Evolutionary conservation across 2,888 invertebrate species (phyloP), one percentile per base, ranked within the genome.

Genomic region (Diarsia brunnea): DNA sequence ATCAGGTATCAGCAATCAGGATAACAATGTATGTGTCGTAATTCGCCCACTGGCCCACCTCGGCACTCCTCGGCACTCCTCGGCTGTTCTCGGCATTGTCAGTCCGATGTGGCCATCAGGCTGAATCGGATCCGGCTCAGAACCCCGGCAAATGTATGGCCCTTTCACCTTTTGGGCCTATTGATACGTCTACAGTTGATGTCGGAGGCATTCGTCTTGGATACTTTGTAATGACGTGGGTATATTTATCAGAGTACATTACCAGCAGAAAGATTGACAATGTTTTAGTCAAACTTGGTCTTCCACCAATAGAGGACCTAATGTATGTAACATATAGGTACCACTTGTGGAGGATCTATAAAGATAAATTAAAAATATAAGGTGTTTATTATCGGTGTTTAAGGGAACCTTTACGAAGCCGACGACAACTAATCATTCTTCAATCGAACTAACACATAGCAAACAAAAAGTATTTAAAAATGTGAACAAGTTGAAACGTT

Each of bases 31-130:
- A 85, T 67, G 82, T 89, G 88, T 88, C 82, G 92, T 88, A 90
- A 93, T 86, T 89, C 91, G 89, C 91, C 91, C 88, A 87, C 87
- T 63, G 74, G 74, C 79, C 78, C 81, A 81, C 81, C 75, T 81
- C 66, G 80, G 74, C 80, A 82, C 82, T 81, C 81, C 75, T 81
- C 66, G 80, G 74, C 81, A 82, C 82, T 81, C 84, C 76, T 79
- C 66, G 79, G 84, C 69, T 68, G 61, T 53, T 60, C 73, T 72
- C 81, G 81, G 79, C 78, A 85, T 87, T 88, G 85, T 87, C 83
- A 80, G 78, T 43, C 69, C 63, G 67, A 47, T 67, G 78, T 82
- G 80, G 83, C 87, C 85, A 86, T 85, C 85, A 86, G 74, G 77
- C 63, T 74, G 76, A 49, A 75, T 75, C 82, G 77, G 79, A 75